Base-by-base conservation (phyloP, 2,797 vertebrate genomes). In the Hybognathus amarus region DNA sequence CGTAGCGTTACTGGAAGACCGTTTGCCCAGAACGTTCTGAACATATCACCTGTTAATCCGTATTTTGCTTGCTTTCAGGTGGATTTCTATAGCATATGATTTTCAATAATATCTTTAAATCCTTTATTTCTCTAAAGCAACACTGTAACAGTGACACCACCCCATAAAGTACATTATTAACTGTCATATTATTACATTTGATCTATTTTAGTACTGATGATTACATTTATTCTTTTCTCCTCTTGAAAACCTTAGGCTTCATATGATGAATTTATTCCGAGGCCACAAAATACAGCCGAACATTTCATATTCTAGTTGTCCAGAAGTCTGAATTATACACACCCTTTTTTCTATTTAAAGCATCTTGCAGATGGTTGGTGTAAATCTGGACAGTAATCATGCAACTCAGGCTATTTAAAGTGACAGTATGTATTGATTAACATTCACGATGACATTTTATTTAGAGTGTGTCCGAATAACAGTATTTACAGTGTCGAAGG, bases 401-500 rank as follows among this genome's bases (percentile, higher is more conserved):
- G 38, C 24, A 20, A 27, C 36, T 70, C n/a, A 33, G 59, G 47
- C 47, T 77, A 64, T 63, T 77, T 47, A 47, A 77, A 18, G 40
- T 47, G 75, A 45, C 79, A 18, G 68, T 81, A 22, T 63, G 61
- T 81, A 73, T 50, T 47, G 79, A 81, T 73, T 50, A 73, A 50
- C 68, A 47, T 59, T 56, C 20, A 45, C 6, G 11, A 45, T 47
- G 67, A n/a, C 20, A 11, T 47, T 47, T 73, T 38, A 73, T 81
- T 81, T 73, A 63, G 18, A 73, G 79, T 24, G 38, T 50, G 56
- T 24, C 4, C 4, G 56, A 73, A 20, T 63, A 47, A n/a, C 56
- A 18, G 12, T 63, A 50, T 81, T 81, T 47, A 80, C 79, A 69
- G 67, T 38, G 64, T 56, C 15, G 10, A 61, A 9, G 6, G 54